Evolutionary conservation across 1,140 invertebrate species (phyloP), one percentile per base, ranked within the genome.

Genomic region (Gyrodactylus salaris): DNA sequence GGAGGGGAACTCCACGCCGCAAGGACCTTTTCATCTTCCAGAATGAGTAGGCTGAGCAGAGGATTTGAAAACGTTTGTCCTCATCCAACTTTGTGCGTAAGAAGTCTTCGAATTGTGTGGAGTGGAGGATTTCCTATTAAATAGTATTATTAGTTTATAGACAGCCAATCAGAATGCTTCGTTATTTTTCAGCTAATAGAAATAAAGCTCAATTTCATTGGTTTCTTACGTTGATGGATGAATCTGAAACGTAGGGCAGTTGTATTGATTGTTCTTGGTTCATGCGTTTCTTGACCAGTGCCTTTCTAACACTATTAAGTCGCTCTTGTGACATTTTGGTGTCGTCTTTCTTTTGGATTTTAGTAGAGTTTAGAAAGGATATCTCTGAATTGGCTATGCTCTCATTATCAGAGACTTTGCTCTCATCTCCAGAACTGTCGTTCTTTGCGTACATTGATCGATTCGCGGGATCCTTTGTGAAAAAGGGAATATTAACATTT

Each of bases 21-120:
- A 88, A 88, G 78, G 93, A 89, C n/a, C 93, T 75, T 79, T 96
- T 97, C 0, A 96, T 81, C 1, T 89, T 93, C 92, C 93, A 96
- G 78, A 84, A 85, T 74, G 77, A 78, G 68, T 80, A 75, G 1
- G 95, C 80, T 20, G 89, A 54, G 7, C n/a, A 16, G 34, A 54
- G 34, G n/a, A 54, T 54, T 54, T 54, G 7, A n/a, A 54, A 54
- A 54, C 34, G 34, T 16, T 54, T 54, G 7, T 54, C 34, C n/a
- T 54, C 34, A 16, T 54, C 34, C n/a, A 54, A n/a, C 7, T n/a
- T 54, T 7, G 7, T 54, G n/a, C 34, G 7, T 16, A 54, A 7
- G n/a, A 54, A n/a, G 7, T 54, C 34, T 16, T 54, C n/a, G 34
- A 54, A 54, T 54, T 54, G 7, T 16, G 7, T 54, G 7, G 34